Percentiles rank a stretch among this genome's conserved stretches.
Evolutionary conservation across 2,113 vertebrate species (phyloP).

Genomic region (Ia io): DNA sequence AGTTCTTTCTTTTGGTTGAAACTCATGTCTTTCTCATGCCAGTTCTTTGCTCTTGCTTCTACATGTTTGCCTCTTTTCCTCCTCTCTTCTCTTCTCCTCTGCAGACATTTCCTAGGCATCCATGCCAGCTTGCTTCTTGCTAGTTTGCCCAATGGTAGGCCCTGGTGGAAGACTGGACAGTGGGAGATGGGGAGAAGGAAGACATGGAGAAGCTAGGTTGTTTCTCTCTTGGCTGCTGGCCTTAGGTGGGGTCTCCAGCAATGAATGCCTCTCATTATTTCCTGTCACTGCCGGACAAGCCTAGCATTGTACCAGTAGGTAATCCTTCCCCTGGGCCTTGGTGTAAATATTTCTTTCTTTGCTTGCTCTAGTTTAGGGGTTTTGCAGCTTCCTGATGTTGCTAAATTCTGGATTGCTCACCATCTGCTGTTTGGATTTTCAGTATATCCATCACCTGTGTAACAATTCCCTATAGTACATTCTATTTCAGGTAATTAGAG

Average conservation of each 20-base stretch:
- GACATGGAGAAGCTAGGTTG: background rate
- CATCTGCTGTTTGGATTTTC: background rate
- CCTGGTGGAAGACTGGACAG: accelerated
- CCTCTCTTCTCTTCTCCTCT: background rate
- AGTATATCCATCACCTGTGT: background rate
- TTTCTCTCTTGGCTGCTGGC: background rate
- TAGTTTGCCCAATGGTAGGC: background rate
- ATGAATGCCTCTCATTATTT: background rate
- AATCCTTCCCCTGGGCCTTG: background rate
- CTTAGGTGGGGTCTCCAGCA: background rate
- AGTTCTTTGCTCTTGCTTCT: background rate
- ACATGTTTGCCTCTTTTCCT: background rate
- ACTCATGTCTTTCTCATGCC: background rate
- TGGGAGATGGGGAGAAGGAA: background rate
- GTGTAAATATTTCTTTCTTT: background rate
- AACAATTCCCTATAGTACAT: background rate
- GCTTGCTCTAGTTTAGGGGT: background rate
- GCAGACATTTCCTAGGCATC: background rate
- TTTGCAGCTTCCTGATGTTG: background rate
- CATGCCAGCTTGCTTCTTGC: background rate
- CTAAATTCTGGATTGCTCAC: background rate
- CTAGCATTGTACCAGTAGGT: background rate
- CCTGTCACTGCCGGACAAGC: background rate
- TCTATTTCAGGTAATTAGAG: background rate
- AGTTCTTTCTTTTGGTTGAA: background rate